Evolutionary conservation across 2,113 vertebrate species (phyloP).

Genomic region (Romanogobio albipinnatus): DNA sequence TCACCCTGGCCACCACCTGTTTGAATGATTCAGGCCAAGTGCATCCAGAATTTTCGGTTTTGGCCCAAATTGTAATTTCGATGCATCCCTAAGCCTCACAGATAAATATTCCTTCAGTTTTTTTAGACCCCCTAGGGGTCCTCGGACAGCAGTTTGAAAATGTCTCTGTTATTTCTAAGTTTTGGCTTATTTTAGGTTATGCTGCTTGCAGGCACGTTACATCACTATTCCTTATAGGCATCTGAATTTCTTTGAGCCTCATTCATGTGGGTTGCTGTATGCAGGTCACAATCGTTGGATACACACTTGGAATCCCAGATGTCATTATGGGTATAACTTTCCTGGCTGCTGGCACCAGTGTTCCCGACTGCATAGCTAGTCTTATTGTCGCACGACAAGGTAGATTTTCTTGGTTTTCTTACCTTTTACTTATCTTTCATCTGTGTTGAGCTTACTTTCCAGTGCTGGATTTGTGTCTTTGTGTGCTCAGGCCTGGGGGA

Average conservation of each 20-base stretch:
- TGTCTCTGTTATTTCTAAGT: neutral
- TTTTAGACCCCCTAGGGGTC: neutral
- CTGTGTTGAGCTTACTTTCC: neutral
- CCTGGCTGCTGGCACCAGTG: constrained; percentile 88
- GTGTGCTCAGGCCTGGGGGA: constrained; percentile 81
- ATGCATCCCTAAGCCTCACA: no score
- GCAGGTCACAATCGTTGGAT: constrained; percentile 88
- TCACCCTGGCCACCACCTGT: no score
- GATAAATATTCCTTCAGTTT: no score
- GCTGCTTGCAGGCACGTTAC: neutral
- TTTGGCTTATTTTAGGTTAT: neutral
- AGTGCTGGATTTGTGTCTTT: constrained; percentile 2
- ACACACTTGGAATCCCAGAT: constrained; percentile 88
- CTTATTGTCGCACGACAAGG: constrained; percentile 90
- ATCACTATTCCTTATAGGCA: neutral
- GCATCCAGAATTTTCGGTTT: no score
- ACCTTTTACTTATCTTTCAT: constrained; percentile 5
- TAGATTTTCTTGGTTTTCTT: constrained; percentile 53
- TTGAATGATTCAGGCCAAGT: no score
- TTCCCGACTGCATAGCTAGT: constrained; percentile 92
- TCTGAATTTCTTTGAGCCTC: neutral
- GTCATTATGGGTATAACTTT: constrained; percentile 94
- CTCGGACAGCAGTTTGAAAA: neutral
- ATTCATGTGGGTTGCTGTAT: constrained; percentile 28
- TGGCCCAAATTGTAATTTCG: no score